phyloP scores from a whole-genome alignment of 2,113 vertebrate species.

The Nicator chloris region DNA sequence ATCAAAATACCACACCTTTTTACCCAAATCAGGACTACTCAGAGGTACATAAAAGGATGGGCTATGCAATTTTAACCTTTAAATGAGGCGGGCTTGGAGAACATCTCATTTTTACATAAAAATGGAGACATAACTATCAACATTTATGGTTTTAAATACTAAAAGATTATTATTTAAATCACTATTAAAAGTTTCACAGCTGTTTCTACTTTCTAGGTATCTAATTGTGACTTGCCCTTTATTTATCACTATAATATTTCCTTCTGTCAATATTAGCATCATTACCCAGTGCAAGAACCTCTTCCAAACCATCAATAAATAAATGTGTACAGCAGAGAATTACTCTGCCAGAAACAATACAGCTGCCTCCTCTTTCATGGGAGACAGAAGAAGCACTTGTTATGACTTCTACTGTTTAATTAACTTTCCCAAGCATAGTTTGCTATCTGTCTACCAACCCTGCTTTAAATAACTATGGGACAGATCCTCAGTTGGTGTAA shows the following conservation, averaged over 20 bases:
- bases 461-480: conserved; percentile 8
- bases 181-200: neutral
- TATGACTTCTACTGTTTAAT: conserved; percentile 43
- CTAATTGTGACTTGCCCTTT: neutral
- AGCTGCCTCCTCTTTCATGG: conserved; percentile 20
- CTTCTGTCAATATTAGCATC: conserved; percentile 4
- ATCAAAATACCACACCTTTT: neutral
- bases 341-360: conserved; percentile 53
- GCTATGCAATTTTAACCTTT: neutral
- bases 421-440: conserved; percentile 37
- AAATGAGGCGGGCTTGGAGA: neutral
- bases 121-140: neutral
- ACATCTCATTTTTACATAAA: neutral
- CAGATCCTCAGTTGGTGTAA: neutral
- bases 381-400: conserved; percentile 30
- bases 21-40: neutral
- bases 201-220: neutral
- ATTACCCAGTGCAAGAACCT: neutral
- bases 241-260: neutral
- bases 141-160: neutral
- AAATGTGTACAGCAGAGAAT: conserved; percentile 17
- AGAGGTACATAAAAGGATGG: neutral
- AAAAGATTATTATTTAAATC: neutral
- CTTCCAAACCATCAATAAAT: conserved; percentile 43
- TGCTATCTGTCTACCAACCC: neutral